phyloP scores from a whole-genome alignment of 2,797 vertebrate species.

The Poecilia wingei region DNA sequence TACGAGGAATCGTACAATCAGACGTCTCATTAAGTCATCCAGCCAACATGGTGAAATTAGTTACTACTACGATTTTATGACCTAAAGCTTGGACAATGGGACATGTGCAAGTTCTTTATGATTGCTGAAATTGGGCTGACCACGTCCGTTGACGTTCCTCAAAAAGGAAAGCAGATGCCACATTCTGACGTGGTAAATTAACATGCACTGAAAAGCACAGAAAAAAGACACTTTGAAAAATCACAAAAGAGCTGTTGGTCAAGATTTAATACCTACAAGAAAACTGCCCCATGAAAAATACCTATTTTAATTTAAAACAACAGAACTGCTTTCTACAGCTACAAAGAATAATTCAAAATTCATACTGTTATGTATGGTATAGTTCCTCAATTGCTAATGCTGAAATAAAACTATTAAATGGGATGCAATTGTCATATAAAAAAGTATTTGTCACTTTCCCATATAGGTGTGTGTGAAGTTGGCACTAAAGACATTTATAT shows the following conservation, averaged over 20 bases:
- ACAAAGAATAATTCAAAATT: background rate
- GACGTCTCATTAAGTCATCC: background rate
- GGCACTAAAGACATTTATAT: background rate
- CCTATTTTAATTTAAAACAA: conserved; percentile 17
- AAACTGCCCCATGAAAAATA: conserved; percentile 7
- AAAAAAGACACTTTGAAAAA: conserved; percentile 24
- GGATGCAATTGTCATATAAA: background rate
- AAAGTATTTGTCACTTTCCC: background rate
- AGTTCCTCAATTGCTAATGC: background rate
- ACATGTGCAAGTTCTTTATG: background rate
- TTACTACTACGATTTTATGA: background rate
- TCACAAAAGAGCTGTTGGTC: conserved; percentile 16
- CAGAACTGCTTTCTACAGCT: conserved; percentile 15
- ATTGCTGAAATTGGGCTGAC: conserved; percentile 7
- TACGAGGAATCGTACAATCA: background rate
- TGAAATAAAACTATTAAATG: background rate
- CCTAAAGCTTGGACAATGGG: background rate
- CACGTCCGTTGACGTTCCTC: conserved; percentile 56
- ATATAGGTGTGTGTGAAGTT: background rate
- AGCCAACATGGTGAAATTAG: background rate
- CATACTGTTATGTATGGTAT: background rate
- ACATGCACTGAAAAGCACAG: conserved; percentile 20
- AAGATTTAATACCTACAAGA: conserved; percentile 12
- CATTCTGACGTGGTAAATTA: conserved; percentile 13
- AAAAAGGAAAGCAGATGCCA: conserved; percentile 77